Conservation (phyloP, 2,113 vertebrate species). For the Manacus vitellinus region DNA sequence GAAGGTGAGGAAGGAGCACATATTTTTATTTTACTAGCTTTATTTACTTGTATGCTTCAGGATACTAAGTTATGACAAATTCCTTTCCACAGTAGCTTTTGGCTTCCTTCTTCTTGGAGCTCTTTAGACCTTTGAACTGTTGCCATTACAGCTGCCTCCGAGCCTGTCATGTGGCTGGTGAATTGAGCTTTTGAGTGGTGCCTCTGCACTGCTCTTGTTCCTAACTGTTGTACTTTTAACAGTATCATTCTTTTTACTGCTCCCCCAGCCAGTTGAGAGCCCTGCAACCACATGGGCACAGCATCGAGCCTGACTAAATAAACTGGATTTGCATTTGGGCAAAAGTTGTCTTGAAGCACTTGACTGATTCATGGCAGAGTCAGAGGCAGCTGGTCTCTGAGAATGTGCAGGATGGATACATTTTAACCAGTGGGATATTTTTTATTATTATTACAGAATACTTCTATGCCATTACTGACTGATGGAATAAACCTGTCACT, state of each 20-base stretch:
- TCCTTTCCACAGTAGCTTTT: conserved; percentile 57
- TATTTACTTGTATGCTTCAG: conserved; percentile 46
- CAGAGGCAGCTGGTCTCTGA: background rate
- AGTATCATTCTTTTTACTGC: conserved; percentile 55
- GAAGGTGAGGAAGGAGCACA: background rate
- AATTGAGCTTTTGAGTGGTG: conserved; percentile 67
- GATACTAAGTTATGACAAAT: conserved; percentile 52
- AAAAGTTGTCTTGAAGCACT: conserved; percentile 32
- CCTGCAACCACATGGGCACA: background rate
- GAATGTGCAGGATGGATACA: background rate
- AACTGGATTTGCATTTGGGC: conserved; percentile 18
- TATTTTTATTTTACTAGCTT: background rate
- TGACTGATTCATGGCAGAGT: background rate
- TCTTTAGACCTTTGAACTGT: conserved; percentile 64
- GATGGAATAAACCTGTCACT: background rate
- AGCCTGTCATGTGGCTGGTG: conserved; percentile 58
- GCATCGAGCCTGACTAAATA: conserved; percentile 9
- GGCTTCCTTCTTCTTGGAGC: conserved; percentile 54
- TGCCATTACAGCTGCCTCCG: conserved; percentile 64
- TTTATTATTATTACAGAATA: background rate
- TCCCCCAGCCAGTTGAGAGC: background rate
- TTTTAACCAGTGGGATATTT: background rate
- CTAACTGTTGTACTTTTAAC: conserved; percentile 45
- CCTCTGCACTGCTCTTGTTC: conserved; percentile 47
- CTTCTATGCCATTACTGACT: background rate